Conservation (phyloP, 2,888 invertebrate species). For the Pedicia rivosa region DNA sequence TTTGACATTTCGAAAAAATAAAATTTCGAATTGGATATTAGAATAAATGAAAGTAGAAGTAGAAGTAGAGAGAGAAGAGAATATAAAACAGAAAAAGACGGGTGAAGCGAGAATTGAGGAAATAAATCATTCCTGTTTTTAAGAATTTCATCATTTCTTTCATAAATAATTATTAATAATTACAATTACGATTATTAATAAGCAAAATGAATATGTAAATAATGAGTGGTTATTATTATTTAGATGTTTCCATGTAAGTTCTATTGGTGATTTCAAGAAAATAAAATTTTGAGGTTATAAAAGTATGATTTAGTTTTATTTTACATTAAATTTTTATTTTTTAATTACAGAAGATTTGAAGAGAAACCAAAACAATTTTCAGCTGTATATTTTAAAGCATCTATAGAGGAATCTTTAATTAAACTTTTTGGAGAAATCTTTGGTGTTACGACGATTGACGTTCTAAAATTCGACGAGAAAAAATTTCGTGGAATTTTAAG, state of each 20-base stretch:
- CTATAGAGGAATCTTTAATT: conserved; percentile 35
- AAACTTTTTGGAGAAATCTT: conserved; percentile 42
- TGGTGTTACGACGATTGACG: conserved; percentile 34
- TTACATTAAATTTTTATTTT: conserved; percentile 2
- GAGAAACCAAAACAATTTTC: conserved; percentile 28
- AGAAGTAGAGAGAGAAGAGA: no score
- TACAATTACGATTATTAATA: no score
- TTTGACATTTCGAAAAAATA: no score
- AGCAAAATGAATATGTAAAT: conserved; percentile 2
- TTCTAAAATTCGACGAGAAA: conserved; percentile 36
- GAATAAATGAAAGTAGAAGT: no score
- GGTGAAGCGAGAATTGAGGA: no score
- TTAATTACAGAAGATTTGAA: conserved; percentile 30
- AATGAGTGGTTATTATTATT: conserved; percentile 33
- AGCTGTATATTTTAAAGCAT: conserved; percentile 37
- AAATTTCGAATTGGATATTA: no score
- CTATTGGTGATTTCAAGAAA: conserved; percentile 5
- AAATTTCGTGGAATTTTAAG: conserved; percentile 36
- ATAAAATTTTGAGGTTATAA: neutral
- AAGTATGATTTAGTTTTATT: neutral
- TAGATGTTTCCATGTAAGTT: conserved; percentile 40
- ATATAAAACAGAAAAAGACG: no score
- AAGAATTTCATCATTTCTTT: no score
- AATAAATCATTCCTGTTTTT: no score
- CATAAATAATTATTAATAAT: no score